Evolutionary conservation across 1,140 invertebrate species (phyloP).

Genomic region (Sycophaga agraensis): DNA sequence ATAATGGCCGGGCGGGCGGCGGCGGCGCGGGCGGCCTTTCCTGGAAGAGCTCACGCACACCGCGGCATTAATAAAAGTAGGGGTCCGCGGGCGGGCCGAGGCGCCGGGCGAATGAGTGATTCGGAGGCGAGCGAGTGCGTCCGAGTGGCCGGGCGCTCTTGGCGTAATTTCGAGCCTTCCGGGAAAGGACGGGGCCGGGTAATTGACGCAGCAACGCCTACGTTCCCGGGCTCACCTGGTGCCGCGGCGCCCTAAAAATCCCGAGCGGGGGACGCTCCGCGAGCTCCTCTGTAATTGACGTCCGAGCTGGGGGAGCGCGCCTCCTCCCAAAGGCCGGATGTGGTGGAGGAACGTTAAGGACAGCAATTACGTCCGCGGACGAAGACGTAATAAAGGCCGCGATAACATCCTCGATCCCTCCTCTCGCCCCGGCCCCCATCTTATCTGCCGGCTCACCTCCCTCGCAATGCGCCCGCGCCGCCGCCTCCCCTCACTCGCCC

Average conservation of each 20-base stretch:
- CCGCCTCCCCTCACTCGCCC: too few species aligned
- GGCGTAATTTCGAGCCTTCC: constrained; percentile 47
- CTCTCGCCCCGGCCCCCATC: too few species aligned
- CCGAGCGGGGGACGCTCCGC: neutral
- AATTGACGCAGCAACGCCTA: constrained; percentile 10
- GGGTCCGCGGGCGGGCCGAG: neutral
- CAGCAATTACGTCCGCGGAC: constrained; percentile 43
- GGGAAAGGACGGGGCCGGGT: constrained; percentile 41
- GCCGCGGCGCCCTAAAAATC: constrained; percentile 12
- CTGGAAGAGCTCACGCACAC: too few species aligned
- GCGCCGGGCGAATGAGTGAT: neutral
- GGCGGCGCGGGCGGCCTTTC: too few species aligned
- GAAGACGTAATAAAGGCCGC: constrained; percentile 41
- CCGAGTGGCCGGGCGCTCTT: constrained; percentile 19
- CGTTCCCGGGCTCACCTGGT: too few species aligned
- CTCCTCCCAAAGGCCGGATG: too few species aligned
- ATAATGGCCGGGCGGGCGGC: neutral
- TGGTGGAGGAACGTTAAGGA: constrained; percentile 42
- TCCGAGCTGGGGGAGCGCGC: neutral
- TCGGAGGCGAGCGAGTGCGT: constrained; percentile 4
- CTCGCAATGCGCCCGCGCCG: too few species aligned
- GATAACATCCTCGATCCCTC: constrained; percentile 32
- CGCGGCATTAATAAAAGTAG: neutral
- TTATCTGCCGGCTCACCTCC: too few species aligned
- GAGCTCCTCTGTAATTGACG: constrained; percentile 26